phyloP scores from a whole-genome alignment of 1,140 invertebrate species.

The Pogonomyrmex californicus region DNA sequence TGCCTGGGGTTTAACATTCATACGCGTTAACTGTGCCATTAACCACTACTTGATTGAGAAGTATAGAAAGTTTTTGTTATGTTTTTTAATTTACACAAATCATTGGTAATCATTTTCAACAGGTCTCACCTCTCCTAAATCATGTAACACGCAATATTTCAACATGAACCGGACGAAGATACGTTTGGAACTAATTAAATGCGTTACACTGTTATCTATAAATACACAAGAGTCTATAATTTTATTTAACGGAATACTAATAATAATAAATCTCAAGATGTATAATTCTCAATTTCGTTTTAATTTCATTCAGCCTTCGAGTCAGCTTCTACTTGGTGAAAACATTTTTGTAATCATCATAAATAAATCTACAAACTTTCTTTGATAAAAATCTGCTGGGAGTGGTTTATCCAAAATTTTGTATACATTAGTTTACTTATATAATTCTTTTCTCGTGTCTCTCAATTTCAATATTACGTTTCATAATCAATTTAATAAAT shows the following conservation, averaged over 20 bases:
- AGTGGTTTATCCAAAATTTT: not conserved
- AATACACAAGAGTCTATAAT: not conserved
- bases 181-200: constrained; percentile 31
- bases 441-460: not conserved
- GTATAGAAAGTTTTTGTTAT: not conserved
- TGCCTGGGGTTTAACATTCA: not conserved
- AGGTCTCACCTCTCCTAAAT: constrained; percentile 5
- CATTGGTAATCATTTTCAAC: not conserved
- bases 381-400: not conserved
- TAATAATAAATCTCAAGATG: constrained; percentile 28
- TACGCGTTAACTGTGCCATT: not conserved
- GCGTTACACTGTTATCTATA: not conserved
- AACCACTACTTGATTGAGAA: not conserved
- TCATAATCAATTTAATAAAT: not conserved
- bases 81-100: constrained; percentile 14
- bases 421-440: not conserved
- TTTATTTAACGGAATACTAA: constrained; percentile 26
- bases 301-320: constrained; percentile 29
- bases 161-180: not conserved
- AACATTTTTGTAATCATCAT: not conserved
- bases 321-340: not conserved
- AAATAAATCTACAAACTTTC: not conserved
- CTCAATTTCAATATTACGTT: not conserved
- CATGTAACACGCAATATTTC: not conserved
- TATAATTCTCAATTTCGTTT: constrained; percentile 13